Evolutionary conservation across 2,113 vertebrate species (phyloP).

Genomic region (Macaca nemestrina): DNA sequence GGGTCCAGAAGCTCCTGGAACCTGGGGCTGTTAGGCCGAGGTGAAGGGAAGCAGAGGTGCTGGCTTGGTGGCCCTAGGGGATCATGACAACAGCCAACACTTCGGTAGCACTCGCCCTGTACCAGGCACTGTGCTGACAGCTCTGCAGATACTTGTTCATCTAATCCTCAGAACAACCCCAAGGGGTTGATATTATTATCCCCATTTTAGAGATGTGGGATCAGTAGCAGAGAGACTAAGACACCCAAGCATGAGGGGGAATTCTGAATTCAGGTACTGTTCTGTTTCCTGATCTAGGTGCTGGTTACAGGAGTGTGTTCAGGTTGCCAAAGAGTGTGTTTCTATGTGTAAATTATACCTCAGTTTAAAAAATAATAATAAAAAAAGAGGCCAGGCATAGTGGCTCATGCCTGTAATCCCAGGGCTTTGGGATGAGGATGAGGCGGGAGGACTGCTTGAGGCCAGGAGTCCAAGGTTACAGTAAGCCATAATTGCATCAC

Average conservation of each 20-base stretch:
- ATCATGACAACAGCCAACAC: background rate
- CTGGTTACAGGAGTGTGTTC: background rate
- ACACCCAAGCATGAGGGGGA: background rate
- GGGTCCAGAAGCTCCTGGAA: background rate
- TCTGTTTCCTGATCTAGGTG: background rate
- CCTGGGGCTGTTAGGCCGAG: background rate
- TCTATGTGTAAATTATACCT: constrained; percentile 9
- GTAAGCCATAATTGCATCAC: background rate
- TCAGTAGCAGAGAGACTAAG: background rate
- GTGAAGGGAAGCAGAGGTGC: background rate
- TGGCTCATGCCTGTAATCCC: too few species aligned
- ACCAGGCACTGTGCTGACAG: background rate
- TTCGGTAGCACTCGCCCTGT: too few species aligned
- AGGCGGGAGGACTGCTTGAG: background rate
- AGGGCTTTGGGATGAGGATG: too few species aligned
- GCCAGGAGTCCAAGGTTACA: background rate
- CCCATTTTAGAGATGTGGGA: background rate
- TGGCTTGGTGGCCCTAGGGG: background rate
- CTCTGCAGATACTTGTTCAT: background rate
- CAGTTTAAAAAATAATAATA: background rate
- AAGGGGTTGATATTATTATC: background rate
- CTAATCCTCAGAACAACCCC: background rate
- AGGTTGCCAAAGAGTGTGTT: constrained; percentile 1
- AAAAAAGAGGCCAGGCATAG: too few species aligned
- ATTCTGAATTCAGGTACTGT: background rate